Percentiles rank a stretch among this genome's conserved stretches.
phyloP scores from a whole-genome alignment of 2,888 invertebrate genomes.

The Sabatieria punctata region DNA sequence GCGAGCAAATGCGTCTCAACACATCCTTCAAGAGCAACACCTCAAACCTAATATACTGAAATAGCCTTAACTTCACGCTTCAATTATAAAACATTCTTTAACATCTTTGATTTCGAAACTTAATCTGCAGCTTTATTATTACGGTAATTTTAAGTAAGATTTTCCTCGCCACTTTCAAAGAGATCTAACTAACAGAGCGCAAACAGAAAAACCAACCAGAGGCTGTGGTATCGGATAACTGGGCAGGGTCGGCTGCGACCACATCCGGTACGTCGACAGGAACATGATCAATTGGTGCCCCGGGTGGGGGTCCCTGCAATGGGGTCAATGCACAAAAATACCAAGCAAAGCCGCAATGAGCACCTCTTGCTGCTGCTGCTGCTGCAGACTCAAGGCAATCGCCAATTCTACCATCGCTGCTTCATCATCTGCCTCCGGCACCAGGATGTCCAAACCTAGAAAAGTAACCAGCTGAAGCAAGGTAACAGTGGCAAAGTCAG shows the following conservation, averaged over 20 bases:
- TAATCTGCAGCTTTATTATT: too few species aligned
- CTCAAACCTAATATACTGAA: too few species aligned
- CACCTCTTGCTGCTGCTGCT: slow-evolving; percentile 14
- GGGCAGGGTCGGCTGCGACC: slow-evolving; percentile 41
- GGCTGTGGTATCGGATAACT: slow-evolving; percentile 61
- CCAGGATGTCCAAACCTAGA: too few species aligned
- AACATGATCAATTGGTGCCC: neutral
- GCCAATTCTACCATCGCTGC: slow-evolving; percentile 84
- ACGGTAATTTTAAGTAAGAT: too few species aligned
- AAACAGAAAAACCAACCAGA: slow-evolving; percentile 35
- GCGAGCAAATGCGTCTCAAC: too few species aligned
- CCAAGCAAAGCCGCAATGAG: neutral
- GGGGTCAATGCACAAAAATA: neutral
- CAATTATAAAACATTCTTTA: too few species aligned
- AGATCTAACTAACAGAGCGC: neutral
- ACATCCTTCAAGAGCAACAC: too few species aligned
- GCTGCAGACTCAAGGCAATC: slow-evolving; percentile 74
- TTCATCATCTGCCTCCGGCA: slow-evolving; percentile 88
- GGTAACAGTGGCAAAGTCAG: too few species aligned
- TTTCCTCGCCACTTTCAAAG: too few species aligned
- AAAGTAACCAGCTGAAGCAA: too few species aligned
- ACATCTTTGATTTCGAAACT: too few species aligned
- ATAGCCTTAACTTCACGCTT: too few species aligned
- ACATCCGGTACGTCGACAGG: neutral
- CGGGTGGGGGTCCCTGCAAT: neutral